Percentiles rank a stretch among this genome's conserved stretches.
phyloP scores from a whole-genome alignment of 1,140 invertebrate genomes.

The Mylabris phalerata region DNA sequence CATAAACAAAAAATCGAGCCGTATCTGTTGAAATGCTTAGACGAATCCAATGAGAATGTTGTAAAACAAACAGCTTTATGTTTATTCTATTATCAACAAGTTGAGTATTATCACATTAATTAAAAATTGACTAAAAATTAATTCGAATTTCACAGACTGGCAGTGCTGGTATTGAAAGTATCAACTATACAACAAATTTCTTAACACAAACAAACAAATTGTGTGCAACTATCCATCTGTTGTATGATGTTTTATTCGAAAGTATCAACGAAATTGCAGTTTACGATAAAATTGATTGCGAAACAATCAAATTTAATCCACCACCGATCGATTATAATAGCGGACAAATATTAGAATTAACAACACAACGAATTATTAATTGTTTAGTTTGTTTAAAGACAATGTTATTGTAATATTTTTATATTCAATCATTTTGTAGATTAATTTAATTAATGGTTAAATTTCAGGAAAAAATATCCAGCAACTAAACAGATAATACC shows the following conservation, averaged over 20 bases:
- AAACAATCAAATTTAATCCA: slow-evolving; percentile 19
- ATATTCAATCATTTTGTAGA: slow-evolving; percentile 6
- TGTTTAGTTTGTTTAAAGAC: slow-evolving; percentile 21
- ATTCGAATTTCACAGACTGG: slow-evolving; percentile 21
- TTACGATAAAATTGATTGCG: slow-evolving; percentile 1
- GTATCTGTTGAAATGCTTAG: not conserved
- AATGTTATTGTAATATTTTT: slow-evolving; percentile 21
- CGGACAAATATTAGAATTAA: slow-evolving; percentile 11
- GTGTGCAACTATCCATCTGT: slow-evolving; percentile 20
- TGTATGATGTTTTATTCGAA: slow-evolving; percentile 24
- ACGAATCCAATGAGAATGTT: not conserved
- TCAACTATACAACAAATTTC: slow-evolving; percentile 24
- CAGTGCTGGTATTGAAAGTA: slow-evolving; percentile 21
- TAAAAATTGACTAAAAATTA: not conserved
- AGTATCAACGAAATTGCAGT: slow-evolving; percentile 18
- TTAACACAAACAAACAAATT: slow-evolving; percentile 19
- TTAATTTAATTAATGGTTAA: too few relatives aligned
- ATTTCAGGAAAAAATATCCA: slow-evolving; percentile 19
- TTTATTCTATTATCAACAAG: not conserved
- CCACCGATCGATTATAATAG: not conserved
- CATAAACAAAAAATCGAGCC: slow-evolving; percentile 7
- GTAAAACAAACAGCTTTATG: not conserved
- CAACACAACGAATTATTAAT: slow-evolving; percentile 16
- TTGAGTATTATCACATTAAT: not conserved
- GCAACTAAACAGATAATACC: slow-evolving; percentile 25